Evolutionary conservation across 30 jellyfish, hydroid and myxozoan species (phyloP), one percentile per base, ranked within the genome.

Genomic region (Turritopsis rubra): DNA sequence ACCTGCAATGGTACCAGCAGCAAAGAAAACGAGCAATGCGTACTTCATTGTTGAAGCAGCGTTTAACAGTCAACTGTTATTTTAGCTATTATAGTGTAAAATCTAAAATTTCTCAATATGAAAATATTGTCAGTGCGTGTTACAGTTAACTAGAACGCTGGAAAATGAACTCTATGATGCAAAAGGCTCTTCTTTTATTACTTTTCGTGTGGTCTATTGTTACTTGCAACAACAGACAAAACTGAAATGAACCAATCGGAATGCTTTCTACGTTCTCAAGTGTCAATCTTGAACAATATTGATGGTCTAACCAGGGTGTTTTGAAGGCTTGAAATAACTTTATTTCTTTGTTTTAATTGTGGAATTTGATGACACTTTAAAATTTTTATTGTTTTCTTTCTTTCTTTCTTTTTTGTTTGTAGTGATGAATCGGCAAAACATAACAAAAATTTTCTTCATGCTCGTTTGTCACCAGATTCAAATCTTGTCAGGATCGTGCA

Each of bases 1-100:
- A 91, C 98, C 98, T 66, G 98, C 94, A 26, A 91, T 88, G 28
- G 98, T 93, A 81, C 95, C 95, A 52, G 98, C 96, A 83, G 98
- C 98, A 22, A 87, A 79, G 79, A 91, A 81, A 82, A 91, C 92
- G 72, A 91, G 66, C 18, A 91, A 84, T 54, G 94, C 92, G 80
- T 84, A 91, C 92, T 91, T 91, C 98, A 91, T 91, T 41, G 52
- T 85, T 82, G 83, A 54, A 53, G 30, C 75, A 41, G 60, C 41
- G 82, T 74, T 26, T 7, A 66, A n/a, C 29, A 66, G 29, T 66
- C 9, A n/a, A n/a, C 76, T n/a, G 30, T n/a, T n/a, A 66, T 66
- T 26, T 21, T n/a, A 66, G 27, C 28, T 66, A 66, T 66, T n/a
- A 66, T 66, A 66, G 7, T 66, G 5, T 3, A 3, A n/a, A 3